Conservation (phyloP, 2,888 invertebrate genomes). For the Anagyrus pseudococci region DNA sequence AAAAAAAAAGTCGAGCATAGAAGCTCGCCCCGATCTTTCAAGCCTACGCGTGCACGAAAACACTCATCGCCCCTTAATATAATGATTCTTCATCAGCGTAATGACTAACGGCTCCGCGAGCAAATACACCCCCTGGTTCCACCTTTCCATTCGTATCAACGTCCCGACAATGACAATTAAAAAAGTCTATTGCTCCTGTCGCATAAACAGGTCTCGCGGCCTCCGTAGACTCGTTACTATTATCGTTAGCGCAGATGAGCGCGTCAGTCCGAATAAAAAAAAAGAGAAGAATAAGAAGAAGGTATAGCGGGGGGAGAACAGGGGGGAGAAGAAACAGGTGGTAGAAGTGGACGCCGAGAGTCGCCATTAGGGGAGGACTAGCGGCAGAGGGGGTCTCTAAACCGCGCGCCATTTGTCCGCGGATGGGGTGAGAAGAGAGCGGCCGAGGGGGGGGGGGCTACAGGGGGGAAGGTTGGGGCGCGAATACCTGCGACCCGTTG, state of each 20-base stretch:
- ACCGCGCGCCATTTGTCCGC: constrained; percentile 36
- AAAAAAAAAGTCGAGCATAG: too few relatives aligned
- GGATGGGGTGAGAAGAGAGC: constrained; percentile 1
- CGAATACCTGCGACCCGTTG: constrained; percentile 50
- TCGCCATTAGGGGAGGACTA: background rate
- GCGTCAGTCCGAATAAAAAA: background rate
- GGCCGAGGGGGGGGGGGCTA: background rate
- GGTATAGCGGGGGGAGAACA: background rate
- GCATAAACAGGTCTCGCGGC: background rate
- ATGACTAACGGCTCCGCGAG: background rate
- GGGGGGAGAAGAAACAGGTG: background rate
- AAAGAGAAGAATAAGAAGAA: too few relatives aligned
- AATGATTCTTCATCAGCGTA: constrained; percentile 14
- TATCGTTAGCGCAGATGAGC: background rate
- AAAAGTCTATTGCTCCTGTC: constrained; percentile 9
- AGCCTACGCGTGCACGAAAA: background rate
- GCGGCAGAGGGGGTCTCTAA: constrained; percentile 18
- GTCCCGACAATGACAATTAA: constrained; percentile 21
- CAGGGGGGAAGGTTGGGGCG: background rate
- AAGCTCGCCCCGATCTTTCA: too few relatives aligned
- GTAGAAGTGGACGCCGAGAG: background rate
- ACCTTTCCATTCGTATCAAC: background rate
- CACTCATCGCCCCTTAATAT: background rate
- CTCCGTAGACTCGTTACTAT: background rate
- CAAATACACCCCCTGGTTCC: too few relatives aligned